Percentiles rank a stretch among this genome's conserved stretches.
These are phyloP conservation scores for Zhuqinia jingwanae DNA, from an alignment of 2,888 invertebrate genomes.

Conservation along the genomic window DNA sequence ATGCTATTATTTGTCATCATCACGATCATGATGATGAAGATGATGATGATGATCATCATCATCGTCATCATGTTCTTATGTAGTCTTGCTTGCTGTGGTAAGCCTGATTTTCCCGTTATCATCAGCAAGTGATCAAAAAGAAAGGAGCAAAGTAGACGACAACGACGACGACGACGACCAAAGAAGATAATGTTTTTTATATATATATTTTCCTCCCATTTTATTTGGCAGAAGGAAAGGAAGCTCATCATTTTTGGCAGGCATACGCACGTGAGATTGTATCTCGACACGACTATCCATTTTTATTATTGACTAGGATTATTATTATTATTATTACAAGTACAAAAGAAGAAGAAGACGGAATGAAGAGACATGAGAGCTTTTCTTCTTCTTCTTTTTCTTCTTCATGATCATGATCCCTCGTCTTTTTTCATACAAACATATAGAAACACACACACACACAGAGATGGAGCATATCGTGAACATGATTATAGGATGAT, in stretches of 20 bases:
- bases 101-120: conserved; percentile 73
- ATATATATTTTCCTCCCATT: conserved; percentile 54
- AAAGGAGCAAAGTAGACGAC: conserved; percentile 41
- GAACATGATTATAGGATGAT: conserved; percentile 72
- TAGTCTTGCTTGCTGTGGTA: conserved; percentile 60
- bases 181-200: conserved; percentile 41
- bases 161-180: conserved; percentile 34
- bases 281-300: conserved; percentile 72
- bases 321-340: conserved; percentile 68
- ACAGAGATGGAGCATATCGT: conserved; percentile 43
- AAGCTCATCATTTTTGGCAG: conserved; percentile 74
- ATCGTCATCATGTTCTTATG: conserved; percentile 52
- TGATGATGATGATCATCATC: no score
- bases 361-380: conserved; percentile 3
- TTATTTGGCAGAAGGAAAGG: conserved; percentile 71
- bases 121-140: conserved; percentile 52
- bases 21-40: no score
- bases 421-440: conserved; percentile 21
- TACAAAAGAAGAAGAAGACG: conserved; percentile 36
- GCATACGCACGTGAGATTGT: conserved; percentile 69
- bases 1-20: conserved; percentile 30
- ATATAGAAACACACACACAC: no score
- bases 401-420: conserved; percentile 57
- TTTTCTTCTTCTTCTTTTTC: conserved; percentile 4
- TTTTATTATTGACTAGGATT: conserved; percentile 64